Base-by-base conservation (phyloP, 2,113 vertebrate species). In the Rallus limicola region DNA sequence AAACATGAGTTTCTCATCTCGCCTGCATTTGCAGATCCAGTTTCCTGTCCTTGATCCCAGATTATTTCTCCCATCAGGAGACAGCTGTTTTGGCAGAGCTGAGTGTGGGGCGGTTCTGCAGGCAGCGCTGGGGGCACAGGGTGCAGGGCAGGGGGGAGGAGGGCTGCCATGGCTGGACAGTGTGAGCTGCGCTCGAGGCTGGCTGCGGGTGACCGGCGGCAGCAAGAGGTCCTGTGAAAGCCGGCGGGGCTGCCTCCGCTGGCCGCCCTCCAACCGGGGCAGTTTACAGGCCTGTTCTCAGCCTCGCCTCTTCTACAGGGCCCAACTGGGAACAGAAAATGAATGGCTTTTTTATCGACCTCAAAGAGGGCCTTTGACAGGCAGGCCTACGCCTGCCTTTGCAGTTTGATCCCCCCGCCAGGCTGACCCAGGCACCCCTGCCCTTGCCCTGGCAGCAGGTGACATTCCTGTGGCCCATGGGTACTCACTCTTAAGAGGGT, bases 301-400 rank as follows among this genome's bases (percentile, higher is more conserved):
- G 98, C 98, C 97, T 69, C 90, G 82, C 96, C 89, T 89, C 34
- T 76, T 98, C 97, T 97, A 96, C 97, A 95, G 92, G 79, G 90
- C 93, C 92, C 96, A 94, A 95, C 91, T 23, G 63, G 95, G 96
- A 97, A 97, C 95, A 90, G 89, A 94, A 96, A 97, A 93, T 96
- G 96, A 98, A 97, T 96, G 15, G 95, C 93, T 81, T 95, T 82
- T 97, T 93, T 95, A 88, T 83, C 18, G 36, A 87, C 96, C 97
- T 98, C 97, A 98, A 98, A 99, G 98, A 98, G 96, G 93, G 70
- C 97, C 98, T 98, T 98, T 99, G 98, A 98, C 76, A 62, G 97
- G 74, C 91, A 97, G 96, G 94, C 98, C 96, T 94, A 82, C 33
- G 97, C 92, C 96, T 97, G 96, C 97, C 95, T 48, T 95, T 87